These are phyloP conservation scores for Picus viridis DNA, from an alignment of 2,797 vertebrate species.

Conservation along the genomic window DNA sequence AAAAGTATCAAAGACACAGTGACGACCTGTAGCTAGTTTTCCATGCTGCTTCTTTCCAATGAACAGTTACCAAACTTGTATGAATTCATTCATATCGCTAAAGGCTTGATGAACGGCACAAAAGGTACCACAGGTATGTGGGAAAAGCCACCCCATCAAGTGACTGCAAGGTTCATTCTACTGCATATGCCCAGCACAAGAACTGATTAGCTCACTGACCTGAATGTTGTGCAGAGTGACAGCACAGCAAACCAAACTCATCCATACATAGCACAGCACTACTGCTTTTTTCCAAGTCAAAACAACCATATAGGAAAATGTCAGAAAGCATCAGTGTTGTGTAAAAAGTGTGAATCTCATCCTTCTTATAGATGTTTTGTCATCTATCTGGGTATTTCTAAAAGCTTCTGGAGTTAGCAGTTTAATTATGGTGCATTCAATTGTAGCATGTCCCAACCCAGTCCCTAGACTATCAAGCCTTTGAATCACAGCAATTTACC, in stretches of 20 bases:
- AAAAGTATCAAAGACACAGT: neutral
- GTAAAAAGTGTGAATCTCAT: neutral
- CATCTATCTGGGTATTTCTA: neutral
- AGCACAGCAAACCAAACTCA: neutral
- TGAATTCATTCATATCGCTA: neutral
- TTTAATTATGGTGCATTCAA: neutral
- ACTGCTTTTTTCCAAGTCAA: neutral
- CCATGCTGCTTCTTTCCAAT: neutral
- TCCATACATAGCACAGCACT: neutral
- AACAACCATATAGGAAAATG: neutral
- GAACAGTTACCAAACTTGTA: neutral
- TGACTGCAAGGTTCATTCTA: neutral
- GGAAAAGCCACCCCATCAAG: neutral
- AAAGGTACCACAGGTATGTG: neutral
- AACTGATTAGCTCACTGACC: neutral
- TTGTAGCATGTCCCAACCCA: neutral
- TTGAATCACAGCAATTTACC: neutral
- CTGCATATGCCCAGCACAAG: neutral
- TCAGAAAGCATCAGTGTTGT: neutral
- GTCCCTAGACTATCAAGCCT: neutral
- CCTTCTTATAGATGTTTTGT: neutral
- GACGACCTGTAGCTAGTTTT: neutral
- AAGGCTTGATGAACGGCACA: neutral
- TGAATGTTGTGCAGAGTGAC: neutral
- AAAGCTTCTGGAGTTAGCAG: neutral